Base-by-base conservation (phyloP, 2,888 invertebrate species). In the Keiferia lycopersicella region DNA sequence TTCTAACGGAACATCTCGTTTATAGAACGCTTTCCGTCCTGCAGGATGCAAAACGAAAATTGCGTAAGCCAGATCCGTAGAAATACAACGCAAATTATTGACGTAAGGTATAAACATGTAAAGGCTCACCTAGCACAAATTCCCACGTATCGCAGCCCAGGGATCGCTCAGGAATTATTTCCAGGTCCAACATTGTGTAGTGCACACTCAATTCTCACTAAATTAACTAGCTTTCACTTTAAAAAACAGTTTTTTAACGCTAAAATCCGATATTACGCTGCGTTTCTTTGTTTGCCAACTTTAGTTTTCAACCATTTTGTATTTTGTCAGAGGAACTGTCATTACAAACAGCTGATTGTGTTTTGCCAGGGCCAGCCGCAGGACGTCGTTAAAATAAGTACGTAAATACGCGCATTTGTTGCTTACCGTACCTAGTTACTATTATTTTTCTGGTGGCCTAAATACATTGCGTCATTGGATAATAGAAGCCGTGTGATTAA, bases 111-210 rank as follows among this genome's bases (percentile, higher is more conserved):
- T 85, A 88, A 87, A 87, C 86, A 86, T 79, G 83, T 71, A 74
- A 72, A 76, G 73, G 81, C 96, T 95, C 93, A 97, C 98, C 98
- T 92, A 98, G 92, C 87, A 97, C 95, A 92, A 99, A 98, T 93
- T 99, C 98, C 98, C 98, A 98, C 93, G 97, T 96, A 92, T 98
- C 98, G 90, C 98, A 97, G 91, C 98, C 97, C 84, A 99, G 94
- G 80, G 97, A 97, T 82, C 96, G 95, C 93, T 98, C 98, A 77
- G 98, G 98, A 86, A 97, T 95, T 81, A 99, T 97, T 94, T 99
- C 98, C 86, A 99, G 94, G 92, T 98, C 98, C 93, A 99, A 94
- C 98, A 99, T 99, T 88, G 82, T 93, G 87, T 80, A 82, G 83
- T 80, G 80, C 75, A 82, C 87, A 86, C 98, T 88, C 96, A 94